phyloP scores from a whole-genome alignment of 64 coral and sea anemone species.

The Montipora capricornis region DNA sequence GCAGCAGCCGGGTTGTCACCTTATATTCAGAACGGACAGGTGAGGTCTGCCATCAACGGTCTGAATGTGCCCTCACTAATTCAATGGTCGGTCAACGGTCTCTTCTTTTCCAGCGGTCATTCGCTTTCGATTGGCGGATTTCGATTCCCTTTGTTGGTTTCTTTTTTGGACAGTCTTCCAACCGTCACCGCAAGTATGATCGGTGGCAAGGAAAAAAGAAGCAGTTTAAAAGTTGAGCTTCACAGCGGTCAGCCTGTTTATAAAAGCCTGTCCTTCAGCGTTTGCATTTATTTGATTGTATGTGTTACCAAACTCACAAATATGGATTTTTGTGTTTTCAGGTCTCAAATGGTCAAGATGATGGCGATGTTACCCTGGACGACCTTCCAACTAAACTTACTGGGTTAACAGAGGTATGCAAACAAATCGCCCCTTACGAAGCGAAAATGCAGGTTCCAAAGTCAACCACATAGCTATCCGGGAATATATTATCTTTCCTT shows the following conservation, averaged over 20 bases:
- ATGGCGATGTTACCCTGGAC: conserved; percentile 79
- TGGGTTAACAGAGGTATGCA: conserved; percentile 81
- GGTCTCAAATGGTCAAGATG: conserved; percentile 61
- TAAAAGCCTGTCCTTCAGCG: no score
- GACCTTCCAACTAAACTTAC: conserved; percentile 93
- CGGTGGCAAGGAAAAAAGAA: no score
- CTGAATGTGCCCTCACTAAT: no score
- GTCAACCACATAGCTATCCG: background rate
- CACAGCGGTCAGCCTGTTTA: no score
- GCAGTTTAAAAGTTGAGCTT: no score
- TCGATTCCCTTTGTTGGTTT: no score
- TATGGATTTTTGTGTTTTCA: background rate
- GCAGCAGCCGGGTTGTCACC: conserved; percentile 51
- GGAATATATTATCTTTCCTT: no score
- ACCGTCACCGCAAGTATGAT: no score
- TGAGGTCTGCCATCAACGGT: background rate
- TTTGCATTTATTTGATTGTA: no score
- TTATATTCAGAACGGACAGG: conserved; percentile 90
- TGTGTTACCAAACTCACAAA: background rate
- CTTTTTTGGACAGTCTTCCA: no score
- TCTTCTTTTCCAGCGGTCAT: background rate
- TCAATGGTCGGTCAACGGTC: background rate
- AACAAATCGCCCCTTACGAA: background rate
- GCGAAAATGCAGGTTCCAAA: no score
- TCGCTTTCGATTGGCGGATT: no score